Base-by-base conservation (phyloP, 2,113 vertebrate genomes). In the Centropus bengalensis region DNA sequence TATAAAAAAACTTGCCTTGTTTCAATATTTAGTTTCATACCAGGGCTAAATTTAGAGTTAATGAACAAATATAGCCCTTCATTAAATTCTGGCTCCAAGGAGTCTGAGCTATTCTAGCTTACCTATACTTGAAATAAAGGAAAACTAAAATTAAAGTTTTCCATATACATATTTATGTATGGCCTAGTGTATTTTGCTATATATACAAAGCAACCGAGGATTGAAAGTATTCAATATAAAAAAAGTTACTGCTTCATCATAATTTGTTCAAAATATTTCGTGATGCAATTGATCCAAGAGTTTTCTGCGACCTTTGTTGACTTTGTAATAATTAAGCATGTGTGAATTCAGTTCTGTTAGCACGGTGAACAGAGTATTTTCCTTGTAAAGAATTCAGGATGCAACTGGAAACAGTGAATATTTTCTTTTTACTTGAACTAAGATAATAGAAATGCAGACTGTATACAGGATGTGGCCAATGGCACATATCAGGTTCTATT, bases 31-130 rank as follows among this genome's bases (percentile, higher is more conserved):
- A 66, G 26, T 66, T 94, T 88, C 91, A 84, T 81, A 63, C 33
- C 14, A 38, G 6, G 22, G 26, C 28, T 92, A 96, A 93, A 96
- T 93, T 77, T 91, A 91, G 82, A 90, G 86, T 52, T 91, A 91
- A 83, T 70, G 79, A 89, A 52, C 19, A 82, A 91, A 80, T 79
- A 30, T 59, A 87, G 44, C 9, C 62, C 23, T 93, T 82, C 82
- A 82, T 94, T 85, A 94, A 56, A 73, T 12, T 45, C 67, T 89
- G 90, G 75, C 70, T 88, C 85, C 85, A 91, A 79, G 45, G 12
- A 85, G 75, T 95, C 87, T 92, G 82, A 79, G 24, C 23, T 92
- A 33, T 84, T 87, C 27, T 47, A 55, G 38, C 8, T 82, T 70
- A 55, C 58, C 89, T 82, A 18, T 9, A 58, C 14, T 54, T 49